These are phyloP conservation scores for Molothrus aeneus DNA, from an alignment of 2,797 vertebrate genomes.

Conservation along the genomic window DNA sequence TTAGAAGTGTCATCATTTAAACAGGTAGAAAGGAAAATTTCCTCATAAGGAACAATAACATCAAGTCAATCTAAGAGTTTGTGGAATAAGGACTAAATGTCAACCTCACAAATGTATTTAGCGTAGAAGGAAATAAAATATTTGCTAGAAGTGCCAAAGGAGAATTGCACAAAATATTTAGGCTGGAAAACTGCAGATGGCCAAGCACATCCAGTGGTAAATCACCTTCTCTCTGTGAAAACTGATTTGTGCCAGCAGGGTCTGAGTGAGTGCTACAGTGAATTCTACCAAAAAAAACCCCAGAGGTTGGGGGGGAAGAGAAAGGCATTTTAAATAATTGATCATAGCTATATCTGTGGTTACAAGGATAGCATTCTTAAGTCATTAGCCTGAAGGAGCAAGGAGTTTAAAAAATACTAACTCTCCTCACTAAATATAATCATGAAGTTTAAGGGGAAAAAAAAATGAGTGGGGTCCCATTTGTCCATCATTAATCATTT, in stretches of 20 bases:
- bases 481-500: background rate
- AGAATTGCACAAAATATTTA: slow-evolving; percentile 23
- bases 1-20: background rate
- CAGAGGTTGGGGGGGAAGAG: background rate
- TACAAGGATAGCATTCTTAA: slow-evolving; percentile 26
- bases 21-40: background rate
- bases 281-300: background rate
- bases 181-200: slow-evolving; percentile 49
- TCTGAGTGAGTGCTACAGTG: background rate
- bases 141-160: slow-evolving; percentile 25
- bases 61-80: slow-evolving; percentile 18
- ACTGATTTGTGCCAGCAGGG: slow-evolving; percentile 58
- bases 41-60: background rate
- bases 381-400: slow-evolving; percentile 42
- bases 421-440: background rate
- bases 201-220: slow-evolving; percentile 23
- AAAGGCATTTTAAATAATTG: slow-evolving; percentile 39
- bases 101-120: background rate
- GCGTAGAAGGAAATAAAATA: slow-evolving; percentile 37
- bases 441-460: background rate
- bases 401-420: slow-evolving; percentile 39
- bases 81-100: background rate
- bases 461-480: fast-evolving
- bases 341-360: slow-evolving; percentile 9
- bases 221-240: slow-evolving; percentile 46